Evolutionary conservation across 2,888 invertebrate genomes (phyloP).

Genomic region (Aphodius sticticus): DNA sequence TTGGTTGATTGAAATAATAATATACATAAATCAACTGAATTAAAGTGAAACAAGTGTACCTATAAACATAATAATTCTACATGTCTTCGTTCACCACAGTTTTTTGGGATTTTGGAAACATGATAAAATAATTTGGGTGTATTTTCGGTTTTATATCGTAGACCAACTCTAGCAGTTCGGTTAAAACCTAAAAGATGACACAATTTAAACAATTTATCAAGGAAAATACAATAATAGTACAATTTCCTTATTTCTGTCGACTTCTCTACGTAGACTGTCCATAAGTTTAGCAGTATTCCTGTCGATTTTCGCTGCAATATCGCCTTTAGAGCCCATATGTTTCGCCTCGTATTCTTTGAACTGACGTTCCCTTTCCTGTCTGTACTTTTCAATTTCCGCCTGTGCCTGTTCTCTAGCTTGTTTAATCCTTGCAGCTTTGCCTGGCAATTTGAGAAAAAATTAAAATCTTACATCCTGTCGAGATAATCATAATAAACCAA

Average conservation of each 20-base stretch:
- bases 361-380: conserved; percentile 55
- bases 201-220: not conserved
- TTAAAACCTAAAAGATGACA: conserved; percentile 51
- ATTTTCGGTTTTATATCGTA: conserved; percentile 53
- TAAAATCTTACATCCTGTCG: not conserved
- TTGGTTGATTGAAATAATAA: too few relatives aligned
- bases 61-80: too few relatives aligned
- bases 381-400: conserved; percentile 57
- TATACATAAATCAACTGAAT: too few relatives aligned
- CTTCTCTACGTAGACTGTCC: conserved; percentile 50
- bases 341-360: conserved; percentile 57
- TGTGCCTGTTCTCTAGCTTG: conserved; percentile 59
- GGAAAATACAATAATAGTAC: conserved; percentile 42
- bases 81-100: not conserved
- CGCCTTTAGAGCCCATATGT: conserved; percentile 58
- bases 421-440: conserved; percentile 57
- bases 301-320: conserved; percentile 57
- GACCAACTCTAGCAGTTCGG: conserved; percentile 52
- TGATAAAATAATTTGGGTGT: conserved; percentile 53
- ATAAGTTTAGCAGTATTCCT: conserved; percentile 54
- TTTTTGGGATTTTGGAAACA: conserved; percentile 40
- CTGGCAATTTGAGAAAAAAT: conserved; percentile 41
- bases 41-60: too few relatives aligned
- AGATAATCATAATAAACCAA: not conserved
- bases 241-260: conserved; percentile 53